Evolutionary conservation across 2,113 vertebrate genomes (phyloP).

Genomic region (Sprattus sprattus): DNA sequence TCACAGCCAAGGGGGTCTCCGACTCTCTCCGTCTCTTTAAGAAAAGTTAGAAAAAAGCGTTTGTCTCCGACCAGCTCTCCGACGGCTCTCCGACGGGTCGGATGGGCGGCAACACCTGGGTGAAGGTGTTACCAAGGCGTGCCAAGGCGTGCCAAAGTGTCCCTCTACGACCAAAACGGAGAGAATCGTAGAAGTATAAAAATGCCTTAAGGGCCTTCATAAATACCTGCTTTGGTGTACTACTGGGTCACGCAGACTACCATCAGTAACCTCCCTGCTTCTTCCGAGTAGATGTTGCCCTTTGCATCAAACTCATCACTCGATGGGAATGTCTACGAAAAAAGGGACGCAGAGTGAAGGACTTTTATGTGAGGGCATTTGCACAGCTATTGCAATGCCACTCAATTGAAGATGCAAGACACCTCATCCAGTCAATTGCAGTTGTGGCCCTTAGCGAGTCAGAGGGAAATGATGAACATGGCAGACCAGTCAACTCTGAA

Average conservation of each 20-base stretch:
- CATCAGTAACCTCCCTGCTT: constrained; percentile 26
- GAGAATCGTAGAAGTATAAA: too few species aligned
- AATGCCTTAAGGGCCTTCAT: neutral
- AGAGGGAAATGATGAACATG: constrained; percentile 28
- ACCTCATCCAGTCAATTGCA: constrained; percentile 30
- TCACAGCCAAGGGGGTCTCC: too few species aligned
- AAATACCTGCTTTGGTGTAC: constrained; percentile 39
- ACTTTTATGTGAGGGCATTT: constrained; percentile 31
- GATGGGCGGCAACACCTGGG: too few species aligned
- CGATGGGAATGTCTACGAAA: constrained; percentile 34
- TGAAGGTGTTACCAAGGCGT: too few species aligned
- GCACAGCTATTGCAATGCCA: constrained; percentile 29
- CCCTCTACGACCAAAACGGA: too few species aligned
- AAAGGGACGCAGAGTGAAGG: constrained; percentile 19
- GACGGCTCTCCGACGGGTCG: too few species aligned
- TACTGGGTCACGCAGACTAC: constrained; percentile 21
- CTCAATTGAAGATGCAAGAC: constrained; percentile 31
- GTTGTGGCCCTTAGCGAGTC: constrained; percentile 45
- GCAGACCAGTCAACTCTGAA: constrained; percentile 33
- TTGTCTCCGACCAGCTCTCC: too few species aligned
- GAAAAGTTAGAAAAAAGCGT: too few species aligned
- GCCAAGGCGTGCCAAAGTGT: too few species aligned
- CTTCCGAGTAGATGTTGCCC: constrained; percentile 41
- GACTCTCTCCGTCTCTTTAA: too few species aligned
- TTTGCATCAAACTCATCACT: constrained; percentile 43